A percentile compares a stretch with the other conserved stretches of the same genome.
phyloP scores from a whole-genome alignment of 2,113 vertebrate species.

The Chaetodon trifascialis region DNA sequence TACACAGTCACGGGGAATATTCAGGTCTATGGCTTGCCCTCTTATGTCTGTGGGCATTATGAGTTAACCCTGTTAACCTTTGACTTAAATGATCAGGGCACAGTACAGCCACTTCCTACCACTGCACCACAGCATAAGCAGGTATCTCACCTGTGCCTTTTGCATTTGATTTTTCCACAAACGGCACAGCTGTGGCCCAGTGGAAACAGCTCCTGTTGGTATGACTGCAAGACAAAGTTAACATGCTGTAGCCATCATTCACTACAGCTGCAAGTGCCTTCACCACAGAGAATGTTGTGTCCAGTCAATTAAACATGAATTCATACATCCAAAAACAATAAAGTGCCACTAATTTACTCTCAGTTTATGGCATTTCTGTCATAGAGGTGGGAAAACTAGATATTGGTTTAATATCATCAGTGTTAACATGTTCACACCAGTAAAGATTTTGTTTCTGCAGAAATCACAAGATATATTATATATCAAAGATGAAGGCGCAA shows the following conservation, averaged over 20 bases:
- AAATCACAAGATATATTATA: too few relatives aligned
- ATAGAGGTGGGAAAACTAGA: background rate
- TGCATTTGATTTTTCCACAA: slow-evolving; percentile 96
- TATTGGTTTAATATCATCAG: background rate
- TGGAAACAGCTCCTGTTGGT: slow-evolving; percentile 93
- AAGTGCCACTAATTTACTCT: background rate
- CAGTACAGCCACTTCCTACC: background rate
- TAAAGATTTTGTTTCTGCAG: too few relatives aligned
- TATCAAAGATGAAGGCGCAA: too few relatives aligned
- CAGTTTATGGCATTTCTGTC: too few relatives aligned
- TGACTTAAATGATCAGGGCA: background rate
- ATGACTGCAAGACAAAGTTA: slow-evolving; percentile 76
- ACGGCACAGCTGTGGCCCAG: slow-evolving; percentile 95
- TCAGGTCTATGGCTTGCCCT: background rate
- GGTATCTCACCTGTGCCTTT: slow-evolving; percentile 91
- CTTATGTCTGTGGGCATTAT: background rate
- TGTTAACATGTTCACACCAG: too few relatives aligned
- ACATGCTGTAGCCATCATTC: background rate
- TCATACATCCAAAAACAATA: too few relatives aligned
- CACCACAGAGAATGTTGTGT: too few relatives aligned
- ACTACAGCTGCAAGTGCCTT: background rate
- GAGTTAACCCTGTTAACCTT: background rate
- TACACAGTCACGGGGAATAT: background rate
- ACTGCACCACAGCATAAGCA: background rate
- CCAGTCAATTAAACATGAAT: too few relatives aligned